Conservation (phyloP, 53 echinoderm and acorn worm genomes). For the Crossaster papposus region DNA sequence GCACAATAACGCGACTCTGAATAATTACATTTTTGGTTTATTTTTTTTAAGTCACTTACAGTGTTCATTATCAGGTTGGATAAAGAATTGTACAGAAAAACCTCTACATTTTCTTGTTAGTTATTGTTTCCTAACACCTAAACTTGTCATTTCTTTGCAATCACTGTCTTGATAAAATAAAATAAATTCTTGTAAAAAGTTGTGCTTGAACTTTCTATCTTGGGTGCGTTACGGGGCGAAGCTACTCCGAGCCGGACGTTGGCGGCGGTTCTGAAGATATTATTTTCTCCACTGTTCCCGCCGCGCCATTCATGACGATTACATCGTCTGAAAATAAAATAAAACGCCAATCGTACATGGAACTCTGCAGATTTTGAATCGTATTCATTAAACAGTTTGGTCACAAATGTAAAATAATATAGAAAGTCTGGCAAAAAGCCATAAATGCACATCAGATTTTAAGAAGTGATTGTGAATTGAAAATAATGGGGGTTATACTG, state of each 20-base stretch:
- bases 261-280: neutral
- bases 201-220: neutral
- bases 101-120: neutral
- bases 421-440: too few relatives aligned
- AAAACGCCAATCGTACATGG: neutral
- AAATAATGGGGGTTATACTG: too few relatives aligned
- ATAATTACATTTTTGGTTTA: too few relatives aligned
- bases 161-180: slow-evolving; percentile 21
- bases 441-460: too few relatives aligned
- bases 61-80: neutral
- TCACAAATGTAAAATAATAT: neutral
- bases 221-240: neutral
- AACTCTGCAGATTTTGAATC: neutral
- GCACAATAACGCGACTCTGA: too few relatives aligned
- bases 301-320: slow-evolving; percentile 12
- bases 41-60: too few relatives aligned
- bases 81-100: neutral
- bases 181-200: slow-evolving; percentile 31
- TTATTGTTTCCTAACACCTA: neutral
- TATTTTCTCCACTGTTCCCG: slow-evolving; percentile 43
- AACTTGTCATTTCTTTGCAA: slow-evolving; percentile 53
- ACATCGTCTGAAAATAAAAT: slow-evolving; percentile 1
- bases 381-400: neutral
- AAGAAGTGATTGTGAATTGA: too few relatives aligned
- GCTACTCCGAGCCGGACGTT: neutral